phyloP scores from a whole-genome alignment of 2,888 invertebrate species.

The Chydorus sphaericus region DNA sequence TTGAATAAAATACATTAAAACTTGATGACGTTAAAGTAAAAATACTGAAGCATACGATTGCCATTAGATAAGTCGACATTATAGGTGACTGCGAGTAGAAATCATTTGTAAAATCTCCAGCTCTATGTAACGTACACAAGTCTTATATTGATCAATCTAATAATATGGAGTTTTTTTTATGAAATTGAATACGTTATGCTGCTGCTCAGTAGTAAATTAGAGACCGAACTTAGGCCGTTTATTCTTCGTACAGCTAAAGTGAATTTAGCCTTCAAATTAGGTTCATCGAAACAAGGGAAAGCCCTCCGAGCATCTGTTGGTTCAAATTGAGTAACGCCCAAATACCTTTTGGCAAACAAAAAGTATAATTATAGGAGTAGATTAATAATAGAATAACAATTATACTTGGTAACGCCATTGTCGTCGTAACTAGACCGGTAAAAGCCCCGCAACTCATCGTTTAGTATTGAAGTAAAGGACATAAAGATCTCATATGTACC shows the following conservation, averaged over 20 bases:
- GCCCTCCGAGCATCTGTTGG: constrained; percentile 26
- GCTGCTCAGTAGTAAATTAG: background rate
- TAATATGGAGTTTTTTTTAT: too few relatives aligned
- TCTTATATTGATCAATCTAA: too few relatives aligned
- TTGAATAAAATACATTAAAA: too few relatives aligned
- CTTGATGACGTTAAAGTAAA: too few relatives aligned
- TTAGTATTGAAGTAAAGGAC: constrained; percentile 52
- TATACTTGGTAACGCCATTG: constrained; percentile 49
- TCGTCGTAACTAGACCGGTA: constrained; percentile 64
- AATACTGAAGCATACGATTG: too few relatives aligned
- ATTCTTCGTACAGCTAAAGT: constrained; percentile 24
- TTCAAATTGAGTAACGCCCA: constrained; percentile 77
- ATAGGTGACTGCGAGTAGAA: too few relatives aligned
- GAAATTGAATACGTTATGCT: background rate
- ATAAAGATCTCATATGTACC: constrained; percentile 50
- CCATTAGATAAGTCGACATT: too few relatives aligned
- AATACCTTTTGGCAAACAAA: constrained; percentile 35
- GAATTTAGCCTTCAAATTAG: constrained; percentile 28
- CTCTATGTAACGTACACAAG: too few relatives aligned
- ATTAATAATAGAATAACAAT: background rate
- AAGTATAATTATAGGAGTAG: background rate
- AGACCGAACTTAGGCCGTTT: constrained; percentile 21
- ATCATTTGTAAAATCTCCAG: too few relatives aligned
- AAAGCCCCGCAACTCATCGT: constrained; percentile 62
- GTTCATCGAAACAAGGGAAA: constrained; percentile 32